Evolutionary conservation across 2,888 invertebrate genomes (phyloP).

Genomic region (Scaptomyza parva): DNA sequence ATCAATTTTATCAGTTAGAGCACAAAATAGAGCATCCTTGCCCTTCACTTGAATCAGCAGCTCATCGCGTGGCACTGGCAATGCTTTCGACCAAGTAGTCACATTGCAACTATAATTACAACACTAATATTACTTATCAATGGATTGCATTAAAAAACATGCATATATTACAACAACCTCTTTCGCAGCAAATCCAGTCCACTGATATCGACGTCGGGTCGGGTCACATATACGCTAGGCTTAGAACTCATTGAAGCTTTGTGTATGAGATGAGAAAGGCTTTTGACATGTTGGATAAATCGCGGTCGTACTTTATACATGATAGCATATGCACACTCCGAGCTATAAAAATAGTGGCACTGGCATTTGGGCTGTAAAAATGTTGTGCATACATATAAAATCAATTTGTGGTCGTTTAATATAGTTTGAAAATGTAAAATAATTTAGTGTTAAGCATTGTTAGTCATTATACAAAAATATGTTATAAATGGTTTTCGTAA

Average conservation of each 20-base stretch:
- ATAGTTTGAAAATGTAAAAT: background rate
- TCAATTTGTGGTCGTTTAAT: background rate
- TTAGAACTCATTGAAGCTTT: conserved; percentile 51
- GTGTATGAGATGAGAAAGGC: conserved; percentile 16
- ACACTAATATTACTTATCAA: conserved; percentile 7
- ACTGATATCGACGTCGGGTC: conserved; percentile 86
- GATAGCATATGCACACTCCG: conserved; percentile 19
- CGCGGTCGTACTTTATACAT: conserved; percentile 38
- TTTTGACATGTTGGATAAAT: conserved; percentile 24
- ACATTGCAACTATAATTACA: conserved; percentile 85
- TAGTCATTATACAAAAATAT: background rate
- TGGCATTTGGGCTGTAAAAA: background rate
- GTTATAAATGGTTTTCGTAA: background rate
- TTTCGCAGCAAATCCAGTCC: conserved; percentile 87
- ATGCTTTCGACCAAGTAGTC: conserved; percentile 87
- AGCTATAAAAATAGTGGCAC: conserved; percentile 8
- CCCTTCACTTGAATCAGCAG: conserved; percentile 89
- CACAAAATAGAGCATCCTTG: conserved; percentile 92
- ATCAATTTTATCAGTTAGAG: conserved; percentile 93
- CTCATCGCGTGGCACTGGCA: conserved; percentile 89
- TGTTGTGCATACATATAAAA: background rate
- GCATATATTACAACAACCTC: conserved; percentile 85
- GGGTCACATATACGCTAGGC: conserved; percentile 87
- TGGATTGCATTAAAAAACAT: background rate
- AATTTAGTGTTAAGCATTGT: background rate